phyloP scores from a whole-genome alignment of 2,113 vertebrate species.

The Reinhardtius hippoglossoides region DNA sequence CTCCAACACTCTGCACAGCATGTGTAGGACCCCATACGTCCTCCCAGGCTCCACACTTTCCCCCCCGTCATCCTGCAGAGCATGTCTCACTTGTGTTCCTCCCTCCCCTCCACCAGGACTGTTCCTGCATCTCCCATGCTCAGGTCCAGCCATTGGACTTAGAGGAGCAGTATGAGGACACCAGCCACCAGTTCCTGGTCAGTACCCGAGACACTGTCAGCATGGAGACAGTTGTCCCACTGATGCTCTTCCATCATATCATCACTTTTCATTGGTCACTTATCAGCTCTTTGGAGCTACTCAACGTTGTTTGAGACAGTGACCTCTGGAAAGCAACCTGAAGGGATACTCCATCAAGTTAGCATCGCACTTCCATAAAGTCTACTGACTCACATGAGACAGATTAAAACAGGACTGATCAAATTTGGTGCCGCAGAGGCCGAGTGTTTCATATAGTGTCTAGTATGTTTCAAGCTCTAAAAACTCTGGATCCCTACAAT shows the following conservation, averaged over 20 bases:
- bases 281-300: neutral
- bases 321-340: neutral
- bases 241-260: slow-evolving; percentile 36
- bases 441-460: neutral
- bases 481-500: neutral
- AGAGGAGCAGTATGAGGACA: slow-evolving; percentile 90
- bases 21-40: too few relatives aligned
- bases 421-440: neutral
- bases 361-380: neutral
- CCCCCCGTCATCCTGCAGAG: slow-evolving; percentile 14
- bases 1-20: too few relatives aligned
- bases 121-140: slow-evolving; percentile 95
- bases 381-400: neutral
- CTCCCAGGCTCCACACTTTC: neutral
- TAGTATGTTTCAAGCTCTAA: neutral
- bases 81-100: slow-evolving; percentile 75
- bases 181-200: slow-evolving; percentile 88
- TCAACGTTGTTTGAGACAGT: neutral
- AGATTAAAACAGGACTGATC: neutral
- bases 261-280: slow-evolving; percentile 2
- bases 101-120: slow-evolving; percentile 86
- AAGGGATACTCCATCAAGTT: neutral
- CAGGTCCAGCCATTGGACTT: slow-evolving; percentile 91
- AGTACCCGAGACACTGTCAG: slow-evolving; percentile 74
- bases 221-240: slow-evolving; percentile 38